Conservation (phyloP, 1,140 invertebrate species). For the Panagrolaimus sp. region DNA sequence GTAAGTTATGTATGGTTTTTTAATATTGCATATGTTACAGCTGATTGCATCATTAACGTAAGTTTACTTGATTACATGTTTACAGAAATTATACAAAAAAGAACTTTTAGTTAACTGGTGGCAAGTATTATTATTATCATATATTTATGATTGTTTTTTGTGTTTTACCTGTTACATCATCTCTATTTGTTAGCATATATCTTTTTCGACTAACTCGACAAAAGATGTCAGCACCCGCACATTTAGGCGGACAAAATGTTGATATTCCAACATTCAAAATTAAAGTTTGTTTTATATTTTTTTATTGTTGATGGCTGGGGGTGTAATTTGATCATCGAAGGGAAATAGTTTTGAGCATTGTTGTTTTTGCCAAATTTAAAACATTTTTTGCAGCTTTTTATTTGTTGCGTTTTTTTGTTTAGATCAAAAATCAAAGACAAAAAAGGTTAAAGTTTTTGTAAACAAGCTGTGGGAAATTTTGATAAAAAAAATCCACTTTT, state of each 20-base stretch:
- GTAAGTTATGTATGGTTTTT: conserved; percentile 55
- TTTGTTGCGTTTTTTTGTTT: too few relatives aligned
- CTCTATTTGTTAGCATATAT: conserved; percentile 56
- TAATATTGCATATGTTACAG: conserved; percentile 52
- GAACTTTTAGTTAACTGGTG: neutral
- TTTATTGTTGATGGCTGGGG: too few relatives aligned
- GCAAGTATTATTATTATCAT: conserved; percentile 6
- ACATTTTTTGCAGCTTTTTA: too few relatives aligned
- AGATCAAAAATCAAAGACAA: too few relatives aligned
- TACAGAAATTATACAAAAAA: too few relatives aligned
- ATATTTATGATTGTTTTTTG: conserved; percentile 43
- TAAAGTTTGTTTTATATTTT: conserved; percentile 36
- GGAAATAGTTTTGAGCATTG: too few relatives aligned
- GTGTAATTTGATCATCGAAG: too few relatives aligned
- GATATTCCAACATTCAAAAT: conserved; percentile 50
- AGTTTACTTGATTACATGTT: neutral
- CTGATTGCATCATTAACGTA: conserved; percentile 53
- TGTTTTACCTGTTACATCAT: conserved; percentile 56
- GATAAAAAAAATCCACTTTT: too few relatives aligned
- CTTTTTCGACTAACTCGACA: conserved; percentile 54
- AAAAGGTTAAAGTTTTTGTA: too few relatives aligned
- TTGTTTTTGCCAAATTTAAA: too few relatives aligned
- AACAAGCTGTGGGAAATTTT: too few relatives aligned
- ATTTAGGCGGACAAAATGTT: conserved; percentile 11
- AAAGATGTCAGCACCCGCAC: conserved; percentile 39